A percentile compares a stretch with the other conserved stretches of the same genome.
Conservation (phyloP, 2,797 vertebrate species). For the Leucoraja ocellata region DNA sequence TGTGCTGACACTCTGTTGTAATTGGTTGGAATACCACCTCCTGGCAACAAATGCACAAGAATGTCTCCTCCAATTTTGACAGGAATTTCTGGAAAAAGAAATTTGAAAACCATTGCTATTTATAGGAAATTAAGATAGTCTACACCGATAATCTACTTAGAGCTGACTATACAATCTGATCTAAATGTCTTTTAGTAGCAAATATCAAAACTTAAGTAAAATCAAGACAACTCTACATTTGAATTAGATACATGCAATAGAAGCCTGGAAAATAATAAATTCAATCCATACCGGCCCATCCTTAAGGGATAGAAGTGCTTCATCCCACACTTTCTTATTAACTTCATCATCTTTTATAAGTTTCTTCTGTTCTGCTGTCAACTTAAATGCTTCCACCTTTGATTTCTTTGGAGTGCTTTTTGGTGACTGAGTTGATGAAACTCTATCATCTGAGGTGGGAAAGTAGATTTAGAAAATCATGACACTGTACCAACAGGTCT, state of each 20-base stretch:
- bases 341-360: slow-evolving; percentile 76
- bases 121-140: background rate
- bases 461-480: background rate
- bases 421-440: slow-evolving; percentile 45
- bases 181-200: background rate
- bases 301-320: slow-evolving; percentile 74
- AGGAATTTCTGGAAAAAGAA: slow-evolving; percentile 72
- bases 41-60: slow-evolving; percentile 93
- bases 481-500: background rate
- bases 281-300: slow-evolving; percentile 71
- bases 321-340: slow-evolving; percentile 87
- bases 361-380: slow-evolving; percentile 73
- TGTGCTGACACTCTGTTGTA: slow-evolving; percentile 92
- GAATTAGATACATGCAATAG: background rate
- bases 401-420: slow-evolving; percentile 70
- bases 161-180: background rate
- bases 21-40: slow-evolving; percentile 85
- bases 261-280: background rate
- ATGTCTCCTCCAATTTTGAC: slow-evolving; percentile 84
- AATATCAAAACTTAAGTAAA: background rate
- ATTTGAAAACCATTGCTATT: background rate
- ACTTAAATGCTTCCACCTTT: slow-evolving; percentile 80
- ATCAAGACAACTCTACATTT: background rate
- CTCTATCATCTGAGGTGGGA: slow-evolving; percentile 47
- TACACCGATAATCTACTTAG: background rate